Evolutionary conservation across 2,888 invertebrate species (phyloP).

Genomic region (Oscheius onirici): DNA sequence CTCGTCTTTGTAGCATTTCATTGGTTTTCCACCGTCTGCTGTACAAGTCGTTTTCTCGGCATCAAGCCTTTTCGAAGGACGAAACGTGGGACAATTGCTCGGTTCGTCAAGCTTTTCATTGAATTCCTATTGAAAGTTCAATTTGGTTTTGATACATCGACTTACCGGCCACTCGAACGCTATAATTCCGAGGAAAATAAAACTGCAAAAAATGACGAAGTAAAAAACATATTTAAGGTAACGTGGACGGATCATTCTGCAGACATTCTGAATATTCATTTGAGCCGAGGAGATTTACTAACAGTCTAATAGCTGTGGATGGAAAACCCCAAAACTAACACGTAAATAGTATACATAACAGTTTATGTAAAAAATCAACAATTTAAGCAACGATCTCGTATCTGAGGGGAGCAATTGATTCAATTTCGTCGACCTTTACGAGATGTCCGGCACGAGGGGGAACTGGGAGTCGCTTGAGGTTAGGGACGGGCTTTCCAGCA

Average conservation of each 20-base stretch:
- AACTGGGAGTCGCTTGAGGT: conserved; percentile 60
- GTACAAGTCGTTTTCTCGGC: not conserved
- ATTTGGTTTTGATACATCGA: no score
- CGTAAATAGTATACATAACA: conserved; percentile 25
- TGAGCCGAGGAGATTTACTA: no score
- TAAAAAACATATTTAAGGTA: no score
- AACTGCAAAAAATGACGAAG: no score
- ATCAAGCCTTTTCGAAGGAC: not conserved
- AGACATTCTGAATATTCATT: no score
- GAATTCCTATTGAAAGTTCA: no score
- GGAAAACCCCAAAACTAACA: no score
- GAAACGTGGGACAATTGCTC: not conserved
- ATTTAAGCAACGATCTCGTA: conserved; percentile 70
- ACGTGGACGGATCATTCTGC: no score
- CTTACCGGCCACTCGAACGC: no score
- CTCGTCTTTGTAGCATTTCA: conserved; percentile 49
- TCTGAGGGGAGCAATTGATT: conserved; percentile 66
- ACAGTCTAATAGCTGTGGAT: no score
- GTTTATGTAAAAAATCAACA: conserved; percentile 35
- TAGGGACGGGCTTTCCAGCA: conserved; percentile 50
- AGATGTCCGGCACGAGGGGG: conserved; percentile 66
- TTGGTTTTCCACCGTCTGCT: conserved; percentile 34
- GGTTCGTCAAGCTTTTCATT: no score
- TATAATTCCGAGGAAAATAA: no score
- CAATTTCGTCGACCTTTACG: conserved; percentile 59